Evolutionary conservation across 1,140 invertebrate genomes (phyloP).

Genomic region (Zaprionus davidi): DNA sequence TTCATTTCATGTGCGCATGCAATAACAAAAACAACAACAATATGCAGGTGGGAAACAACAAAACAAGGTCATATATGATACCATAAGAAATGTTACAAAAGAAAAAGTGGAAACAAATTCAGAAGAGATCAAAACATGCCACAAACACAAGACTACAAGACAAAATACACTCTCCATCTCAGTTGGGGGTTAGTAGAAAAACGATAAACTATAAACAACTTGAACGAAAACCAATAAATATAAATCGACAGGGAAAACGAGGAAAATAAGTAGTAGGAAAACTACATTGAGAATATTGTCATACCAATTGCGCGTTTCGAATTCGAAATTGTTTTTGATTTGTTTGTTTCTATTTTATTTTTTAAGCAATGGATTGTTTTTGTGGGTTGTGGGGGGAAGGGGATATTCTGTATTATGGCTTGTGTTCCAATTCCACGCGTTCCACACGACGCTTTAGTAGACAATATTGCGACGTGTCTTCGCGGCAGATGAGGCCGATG

Average conservation of each 20-base stretch:
- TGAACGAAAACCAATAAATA: constrained; percentile 20
- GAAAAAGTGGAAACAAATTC: constrained; percentile 6
- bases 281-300: constrained; percentile 45
- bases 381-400: not conserved
- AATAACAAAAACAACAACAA: constrained; percentile 79
- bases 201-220: not conserved
- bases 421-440: constrained; percentile 24
- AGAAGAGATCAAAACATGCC: constrained; percentile 10
- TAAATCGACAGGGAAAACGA: constrained; percentile 15
- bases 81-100: not conserved
- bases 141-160: constrained; percentile 21
- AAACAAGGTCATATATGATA: constrained; percentile 11
- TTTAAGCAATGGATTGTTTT: constrained; percentile 7
- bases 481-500: constrained; percentile 29
- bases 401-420: constrained; percentile 60
- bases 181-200: constrained; percentile 13
- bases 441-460: constrained; percentile 49
- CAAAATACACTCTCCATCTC: constrained; percentile 2
- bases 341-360: not conserved
- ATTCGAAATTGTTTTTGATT: constrained; percentile 42
- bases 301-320: constrained; percentile 67
- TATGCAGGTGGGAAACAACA: constrained; percentile 30
- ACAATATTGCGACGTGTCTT: constrained; percentile 74
- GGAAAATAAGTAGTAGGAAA: constrained; percentile 21
- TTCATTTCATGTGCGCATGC: constrained; percentile 49